A percentile compares a stretch with the other conserved stretches of the same genome.
phyloP scores from a whole-genome alignment of 2,888 invertebrate genomes.

The Epinotia demarniana region DNA sequence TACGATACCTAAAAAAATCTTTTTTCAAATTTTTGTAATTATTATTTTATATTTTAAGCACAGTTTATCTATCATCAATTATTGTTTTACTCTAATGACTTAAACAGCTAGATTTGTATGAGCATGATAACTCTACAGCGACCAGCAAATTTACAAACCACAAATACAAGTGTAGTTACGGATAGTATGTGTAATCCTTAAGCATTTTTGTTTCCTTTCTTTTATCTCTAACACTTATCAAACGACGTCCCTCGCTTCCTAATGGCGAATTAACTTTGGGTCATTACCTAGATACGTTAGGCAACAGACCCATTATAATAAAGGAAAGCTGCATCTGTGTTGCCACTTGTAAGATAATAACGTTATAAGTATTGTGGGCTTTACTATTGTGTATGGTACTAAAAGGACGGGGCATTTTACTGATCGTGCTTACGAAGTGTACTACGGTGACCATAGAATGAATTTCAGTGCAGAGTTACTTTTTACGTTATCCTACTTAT shows the following conservation, averaged over 20 bases:
- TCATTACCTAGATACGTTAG: conserved; percentile 14
- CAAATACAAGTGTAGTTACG: not conserved
- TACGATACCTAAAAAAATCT: too few species aligned
- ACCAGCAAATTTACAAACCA: not conserved
- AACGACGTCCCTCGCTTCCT: conserved; percentile 7
- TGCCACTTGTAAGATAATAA: conserved; percentile 12
- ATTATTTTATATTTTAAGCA: too few species aligned
- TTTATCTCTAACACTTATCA: conserved; percentile 23
- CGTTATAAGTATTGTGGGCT: conserved; percentile 1
- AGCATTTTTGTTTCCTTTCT: conserved; percentile 1
- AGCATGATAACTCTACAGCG: too few species aligned
- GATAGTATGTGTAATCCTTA: not conserved
- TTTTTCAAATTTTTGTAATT: too few species aligned
- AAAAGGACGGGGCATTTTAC: not conserved
- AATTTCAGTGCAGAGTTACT: too few species aligned
- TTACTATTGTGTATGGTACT: not conserved
- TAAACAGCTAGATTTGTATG: too few species aligned
- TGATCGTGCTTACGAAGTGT: not conserved
- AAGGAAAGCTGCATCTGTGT: conserved; percentile 6
- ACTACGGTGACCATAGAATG: not conserved
- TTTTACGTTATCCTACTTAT: too few species aligned
- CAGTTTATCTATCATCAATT: too few species aligned
- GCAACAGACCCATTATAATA: conserved; percentile 17
- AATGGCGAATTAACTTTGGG: conserved; percentile 32
- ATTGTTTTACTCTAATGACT: too few species aligned